Percentiles rank a stretch among this genome's conserved stretches.
Evolutionary conservation across 2,113 vertebrate genomes (phyloP).

Genomic region (Xenopus borealis): DNA sequence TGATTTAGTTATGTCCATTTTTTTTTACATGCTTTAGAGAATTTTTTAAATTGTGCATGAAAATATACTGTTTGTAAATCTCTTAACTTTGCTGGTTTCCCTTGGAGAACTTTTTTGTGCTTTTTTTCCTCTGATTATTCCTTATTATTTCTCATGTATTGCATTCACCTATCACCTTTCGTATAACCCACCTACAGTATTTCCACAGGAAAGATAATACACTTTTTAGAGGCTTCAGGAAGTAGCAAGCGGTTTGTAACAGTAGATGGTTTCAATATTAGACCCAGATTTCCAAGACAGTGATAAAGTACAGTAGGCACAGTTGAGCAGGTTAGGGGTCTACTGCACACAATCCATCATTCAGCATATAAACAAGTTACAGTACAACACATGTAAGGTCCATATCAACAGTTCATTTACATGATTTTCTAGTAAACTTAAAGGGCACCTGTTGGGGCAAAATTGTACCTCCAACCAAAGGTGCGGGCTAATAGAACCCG

Average conservation of each 20-base stretch:
- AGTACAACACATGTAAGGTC: slow-evolving; percentile 11
- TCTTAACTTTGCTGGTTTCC: too few relatives aligned
- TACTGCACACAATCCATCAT: slow-evolving; percentile 20
- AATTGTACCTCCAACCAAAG: too few relatives aligned
- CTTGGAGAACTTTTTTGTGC: too few relatives aligned
- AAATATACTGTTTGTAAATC: background rate
- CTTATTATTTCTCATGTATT: too few relatives aligned
- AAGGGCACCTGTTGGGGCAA: too few relatives aligned
- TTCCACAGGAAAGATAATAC: too few relatives aligned
- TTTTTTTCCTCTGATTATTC: too few relatives aligned
- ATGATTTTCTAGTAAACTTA: too few relatives aligned
- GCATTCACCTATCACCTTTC: too few relatives aligned
- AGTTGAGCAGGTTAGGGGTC: slow-evolving; percentile 27
- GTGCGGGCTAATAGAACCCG: too few relatives aligned
- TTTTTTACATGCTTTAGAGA: background rate
- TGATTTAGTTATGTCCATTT: background rate
- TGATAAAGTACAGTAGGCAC: slow-evolving; percentile 25
- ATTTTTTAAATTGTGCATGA: slow-evolving; percentile 2
- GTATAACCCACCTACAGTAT: too few relatives aligned
- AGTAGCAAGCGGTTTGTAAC: background rate
- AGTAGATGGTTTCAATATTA: slow-evolving; percentile 2
- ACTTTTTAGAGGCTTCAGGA: background rate
- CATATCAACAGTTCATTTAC: slow-evolving; percentile 15
- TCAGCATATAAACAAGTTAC: slow-evolving; percentile 8
- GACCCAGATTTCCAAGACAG: background rate